Base-by-base conservation (phyloP, 2,113 vertebrate species). In the Meriones unguiculatus region DNA sequence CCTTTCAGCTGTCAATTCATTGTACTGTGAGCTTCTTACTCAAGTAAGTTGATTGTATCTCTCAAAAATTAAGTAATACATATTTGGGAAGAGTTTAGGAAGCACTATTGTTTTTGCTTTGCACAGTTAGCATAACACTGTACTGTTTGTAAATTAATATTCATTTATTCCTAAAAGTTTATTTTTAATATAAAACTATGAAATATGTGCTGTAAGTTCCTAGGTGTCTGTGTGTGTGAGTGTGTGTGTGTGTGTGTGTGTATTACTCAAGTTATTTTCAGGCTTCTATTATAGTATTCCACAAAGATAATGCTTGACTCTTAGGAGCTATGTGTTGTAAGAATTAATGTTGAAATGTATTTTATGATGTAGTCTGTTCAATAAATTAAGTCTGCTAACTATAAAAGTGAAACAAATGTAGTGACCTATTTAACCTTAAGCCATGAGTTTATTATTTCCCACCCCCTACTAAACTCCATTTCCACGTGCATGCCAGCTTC, bases 331-430 rank as follows among this genome's bases (percentile, higher is more conserved):
- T 32, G 80, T 69, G 2, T 52, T 67, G 3, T 14, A 30, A 69
- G 25, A 85, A 81, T n/a, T 38, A 75, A 64, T 70, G 7, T 64
- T 70, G 52, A 70, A 93, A 81, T 20, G 11, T 20, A 69, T 88
- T 69, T 1, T 38, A 9, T 67, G 11, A 80, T 90, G 65, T 80
- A 77, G 59, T 59, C 28, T 82, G 13, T 9, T 84, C 9, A 38
- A 72, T 78, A 85, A 62, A 52, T 78, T 28, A 73, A 78, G 5
- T 57, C 35, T 50, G 32, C 4, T 80, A 87, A 72, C 3, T 64
- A 52, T 65, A 86, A 57, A 95, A 87, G 28, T 69, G 38, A 57
- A 95, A 78, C 67, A 17, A 57, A 97, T 67, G 14, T 85, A 92
- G 28, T 32, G 11, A 14, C 4, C 32, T 12, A 15, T 90, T 77